Evolutionary conservation across 2,888 invertebrate genomes (phyloP), one percentile per base, ranked within the genome.

Genomic region (Lasioglossum lativentre): DNA sequence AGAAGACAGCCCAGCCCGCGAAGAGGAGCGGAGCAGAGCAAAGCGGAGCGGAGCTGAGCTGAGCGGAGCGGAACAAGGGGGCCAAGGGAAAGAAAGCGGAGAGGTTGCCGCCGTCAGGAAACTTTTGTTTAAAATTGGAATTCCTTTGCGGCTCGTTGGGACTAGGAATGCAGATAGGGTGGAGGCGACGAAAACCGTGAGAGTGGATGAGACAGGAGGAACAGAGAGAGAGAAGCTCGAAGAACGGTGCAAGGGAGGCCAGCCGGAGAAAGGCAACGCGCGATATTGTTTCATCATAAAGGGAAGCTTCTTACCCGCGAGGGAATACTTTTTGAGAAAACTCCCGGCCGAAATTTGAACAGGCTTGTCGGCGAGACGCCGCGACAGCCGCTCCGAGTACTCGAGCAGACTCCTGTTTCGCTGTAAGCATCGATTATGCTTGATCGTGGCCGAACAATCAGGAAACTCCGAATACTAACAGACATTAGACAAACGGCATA

Each of bases 61-160:
- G 79, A 66, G 66, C 70, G 78, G 27, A 70, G 30, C 42, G 85
- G 76, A 63, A 30, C 63, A 63, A 27, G 59, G 23, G 76, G 72
- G 72, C 72, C 72, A 34, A 75, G 74, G 83, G 83, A 88, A 81
- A 85, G 83, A 85, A 84, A 83, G 84, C 84, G 82, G 82, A 86
- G 90, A 91, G 90, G 92, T 91, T 92, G 91, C 92, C 89, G 89
- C 90, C 92, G 93, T 92, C 91, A 93, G 91, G 92, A 93, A 93
- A 93, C 93, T 93, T 93, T 93, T 93, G 93, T 93, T 93, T 93
- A 93, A 93, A 93, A 93, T 93, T 93, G 93, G 93, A 93, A 93
- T 93, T 93, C 93, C 93, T 93, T 93, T 93, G 92, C 93, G 93
- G 93, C 93, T 93, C 92, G 93, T 93, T 93, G 93, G 89, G 90